Evolutionary conservation across 2,797 vertebrate genomes (phyloP).

Genomic region (Malurus leucopterus): DNA sequence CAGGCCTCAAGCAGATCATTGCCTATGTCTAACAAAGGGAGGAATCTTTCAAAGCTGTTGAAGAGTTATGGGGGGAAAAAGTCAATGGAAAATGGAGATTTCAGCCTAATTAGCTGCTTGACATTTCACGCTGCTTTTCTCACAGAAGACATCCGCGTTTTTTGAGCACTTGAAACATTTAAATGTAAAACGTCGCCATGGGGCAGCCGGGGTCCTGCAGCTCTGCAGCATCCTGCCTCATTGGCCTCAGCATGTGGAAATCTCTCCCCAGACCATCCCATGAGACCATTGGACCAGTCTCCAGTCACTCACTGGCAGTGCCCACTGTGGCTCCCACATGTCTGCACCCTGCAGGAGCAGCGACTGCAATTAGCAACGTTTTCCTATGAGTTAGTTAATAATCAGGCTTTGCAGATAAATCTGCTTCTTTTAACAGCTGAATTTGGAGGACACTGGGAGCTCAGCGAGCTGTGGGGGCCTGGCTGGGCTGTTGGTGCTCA

Average conservation of each 20-base stretch:
- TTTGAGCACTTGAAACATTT: neutral
- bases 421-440: neutral
- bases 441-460: neutral
- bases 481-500: neutral
- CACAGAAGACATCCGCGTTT: neutral
- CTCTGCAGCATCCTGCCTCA: neutral
- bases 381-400: neutral
- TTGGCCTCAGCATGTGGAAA: neutral
- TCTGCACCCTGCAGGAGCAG: neutral
- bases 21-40: neutral
- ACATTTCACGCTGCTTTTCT: neutral
- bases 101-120: constrained; percentile 1
- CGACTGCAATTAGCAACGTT: fast-evolving
- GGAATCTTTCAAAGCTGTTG: neutral
- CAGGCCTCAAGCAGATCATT: neutral
- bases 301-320: neutral
- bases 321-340: fast-evolving
- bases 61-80: neutral
- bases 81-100: neutral
- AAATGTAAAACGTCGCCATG: neutral
- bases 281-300: neutral
- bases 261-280: neutral
- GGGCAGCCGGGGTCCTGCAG: neutral
- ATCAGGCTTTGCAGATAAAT: neutral
- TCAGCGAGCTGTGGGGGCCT: neutral